A percentile compares a stretch with the other conserved stretches of the same genome.
Evolutionary conservation across 1,140 invertebrate genomes (phyloP).

Genomic region (Drosophila littoralis): DNA sequence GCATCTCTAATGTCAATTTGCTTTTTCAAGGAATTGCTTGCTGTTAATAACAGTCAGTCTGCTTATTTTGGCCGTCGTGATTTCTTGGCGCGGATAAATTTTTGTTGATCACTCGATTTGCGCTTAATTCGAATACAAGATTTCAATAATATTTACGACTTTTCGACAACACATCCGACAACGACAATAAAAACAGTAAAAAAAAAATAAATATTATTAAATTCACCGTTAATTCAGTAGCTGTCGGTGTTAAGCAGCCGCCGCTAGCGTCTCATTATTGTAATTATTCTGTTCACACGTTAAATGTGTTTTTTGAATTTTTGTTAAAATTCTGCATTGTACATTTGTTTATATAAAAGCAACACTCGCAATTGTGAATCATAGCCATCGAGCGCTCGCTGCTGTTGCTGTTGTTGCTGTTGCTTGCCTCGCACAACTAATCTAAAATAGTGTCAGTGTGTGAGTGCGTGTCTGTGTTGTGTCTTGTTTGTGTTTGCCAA

Average conservation of each 20-base stretch:
- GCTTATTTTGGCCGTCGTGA: conserved; percentile 52
- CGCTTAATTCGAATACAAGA: conserved; percentile 47
- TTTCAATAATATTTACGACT: conserved; percentile 45
- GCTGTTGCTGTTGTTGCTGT: conserved; percentile 51
- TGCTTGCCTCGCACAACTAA: conserved; percentile 60
- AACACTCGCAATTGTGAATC: conserved; percentile 42
- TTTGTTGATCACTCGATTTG: conserved; percentile 26
- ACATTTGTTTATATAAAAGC: conserved; percentile 55
- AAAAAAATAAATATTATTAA: conserved; percentile 15
- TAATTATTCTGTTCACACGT: conserved; percentile 54
- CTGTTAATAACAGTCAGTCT: conserved; percentile 49
- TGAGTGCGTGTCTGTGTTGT: conserved; percentile 21
- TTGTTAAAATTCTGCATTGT: conserved; percentile 41
- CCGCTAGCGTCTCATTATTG: conserved; percentile 55
- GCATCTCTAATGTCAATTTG: conserved; percentile 25
- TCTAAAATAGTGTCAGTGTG: conserved; percentile 48
- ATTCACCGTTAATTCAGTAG: conserved; percentile 13
- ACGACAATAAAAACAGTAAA: conserved; percentile 28
- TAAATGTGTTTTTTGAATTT: conserved; percentile 29
- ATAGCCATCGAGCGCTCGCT: conserved; percentile 21
- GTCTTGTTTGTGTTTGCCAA: conserved; percentile 51
- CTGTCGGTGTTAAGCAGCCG: conserved; percentile 16
- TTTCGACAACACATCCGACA: conserved; percentile 17
- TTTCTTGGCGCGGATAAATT: conserved; percentile 47
- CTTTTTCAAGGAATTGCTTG: conserved; percentile 6